Base-by-base conservation (phyloP, 1,140 invertebrate genomes). In the Nebria ingens region DNA sequence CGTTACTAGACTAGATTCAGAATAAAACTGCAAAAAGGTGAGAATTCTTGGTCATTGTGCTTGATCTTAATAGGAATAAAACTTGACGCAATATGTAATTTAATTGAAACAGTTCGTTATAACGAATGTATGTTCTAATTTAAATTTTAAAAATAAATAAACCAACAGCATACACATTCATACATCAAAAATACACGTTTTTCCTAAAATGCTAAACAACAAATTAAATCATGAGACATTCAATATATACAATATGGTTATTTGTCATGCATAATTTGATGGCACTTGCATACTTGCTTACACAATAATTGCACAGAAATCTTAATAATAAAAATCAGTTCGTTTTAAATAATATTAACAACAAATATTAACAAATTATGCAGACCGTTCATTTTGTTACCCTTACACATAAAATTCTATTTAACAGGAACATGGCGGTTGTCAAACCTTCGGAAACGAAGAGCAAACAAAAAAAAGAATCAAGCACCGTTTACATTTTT, bases 191-290 rank as follows among this genome's bases (percentile, higher is more conserved):
- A 29, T 13, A 29, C 25, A 29, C 4, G 13, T 29, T 29, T 29
- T 29, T 29, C 4, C 25, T 13, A 13, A 29, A 29, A 29, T 29
- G 25, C 13, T 6, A 29, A 29, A 29, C 25, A 29, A 6, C 13
- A 6, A 29, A 29, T 29, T 45, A 45, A 45, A 12, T 45, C 3
- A 9, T 45, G 17, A 45, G 25, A 45, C 40, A 45, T 12, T 45
- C 9, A 45, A 45, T 45, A 11, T 11, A 45, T 34, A 11, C 17
- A 45, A 45, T 17, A 45, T 11, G 9, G 15, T 45, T 45, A 45
- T 45, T 45, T 45, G 40, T 45, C 40, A 45, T 45, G 40, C 40
- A 45, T 45, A 45, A 45, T 45, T 45, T 45, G 40, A 17, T 45
- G 40, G 40, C 40, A 45, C 40, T 45, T 45, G 17, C 40, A 45